A percentile compares a stretch with the other conserved stretches of the same genome.
Conservation (phyloP, 2,888 invertebrate species). For the Agelastica alni region DNA sequence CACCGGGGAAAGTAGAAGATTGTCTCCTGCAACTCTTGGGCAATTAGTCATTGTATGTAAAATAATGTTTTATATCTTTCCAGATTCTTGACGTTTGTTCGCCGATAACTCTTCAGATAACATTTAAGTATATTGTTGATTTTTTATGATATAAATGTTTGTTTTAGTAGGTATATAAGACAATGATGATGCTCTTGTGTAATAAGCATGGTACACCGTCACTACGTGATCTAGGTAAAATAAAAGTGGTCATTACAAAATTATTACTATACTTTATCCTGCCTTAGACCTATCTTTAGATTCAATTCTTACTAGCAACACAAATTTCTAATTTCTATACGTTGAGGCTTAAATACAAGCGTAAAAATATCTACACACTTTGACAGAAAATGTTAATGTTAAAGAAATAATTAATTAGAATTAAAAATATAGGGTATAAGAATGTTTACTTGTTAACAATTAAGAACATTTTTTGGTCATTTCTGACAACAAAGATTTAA, state of each 20-base stretch:
- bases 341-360: no score
- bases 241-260: constrained; percentile 2
- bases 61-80: constrained; percentile 26
- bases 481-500: no score
- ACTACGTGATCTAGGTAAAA: constrained; percentile 15
- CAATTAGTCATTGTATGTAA: constrained; percentile 32
- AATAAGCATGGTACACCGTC: constrained; percentile 5
- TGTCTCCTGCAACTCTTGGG: constrained; percentile 17
- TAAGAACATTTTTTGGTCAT: no score
- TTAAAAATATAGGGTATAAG: no score
- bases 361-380: no score
- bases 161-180: constrained; percentile 20
- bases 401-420: no score
- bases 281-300: no score
- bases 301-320: no score
- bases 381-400: no score
- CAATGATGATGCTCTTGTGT: constrained; percentile 18
- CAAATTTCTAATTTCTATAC: no score
- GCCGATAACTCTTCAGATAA: constrained; percentile 27
- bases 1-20: constrained; percentile 24
- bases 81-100: constrained; percentile 29
- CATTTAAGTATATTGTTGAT: constrained; percentile 24
- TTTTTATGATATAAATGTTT: constrained; percentile 28
- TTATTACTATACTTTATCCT: no score
- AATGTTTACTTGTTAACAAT: no score